These are phyloP conservation scores for Ceratoteleas bidentatus DNA, from an alignment of 1,140 invertebrate genomes.

Conservation along the genomic window DNA sequence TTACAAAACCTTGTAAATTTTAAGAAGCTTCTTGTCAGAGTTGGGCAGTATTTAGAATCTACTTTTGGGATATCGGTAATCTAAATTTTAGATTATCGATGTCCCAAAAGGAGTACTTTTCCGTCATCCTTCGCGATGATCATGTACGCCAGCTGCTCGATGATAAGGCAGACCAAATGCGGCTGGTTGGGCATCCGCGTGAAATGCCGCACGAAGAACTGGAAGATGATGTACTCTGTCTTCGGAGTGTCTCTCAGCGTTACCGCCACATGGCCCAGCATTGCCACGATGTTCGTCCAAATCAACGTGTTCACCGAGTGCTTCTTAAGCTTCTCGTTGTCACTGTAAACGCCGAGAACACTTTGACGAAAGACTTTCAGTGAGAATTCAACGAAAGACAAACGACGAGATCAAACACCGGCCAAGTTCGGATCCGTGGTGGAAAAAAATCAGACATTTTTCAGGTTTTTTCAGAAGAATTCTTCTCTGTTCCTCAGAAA, in stretches of 20 bases:
- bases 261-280: conserved; percentile 98
- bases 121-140: conserved; percentile 94
- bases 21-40: too few species aligned
- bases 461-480: too few species aligned
- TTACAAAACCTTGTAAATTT: too few species aligned
- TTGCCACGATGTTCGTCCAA: conserved; percentile 97
- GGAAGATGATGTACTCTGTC: conserved; percentile 96
- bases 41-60: too few species aligned
- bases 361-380: conserved; percentile 21
- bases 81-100: too few species aligned
- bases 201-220: conserved; percentile 98
- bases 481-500: too few species aligned
- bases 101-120: conserved; percentile 76
- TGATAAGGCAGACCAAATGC: conserved; percentile 94
- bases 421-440: not conserved
- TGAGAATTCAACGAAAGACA: not conserved
- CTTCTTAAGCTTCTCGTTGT: conserved; percentile 73
- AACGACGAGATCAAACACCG: too few species aligned
- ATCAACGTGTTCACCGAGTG: conserved; percentile 83
- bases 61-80: too few species aligned
- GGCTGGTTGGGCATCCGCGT: conserved; percentile 90
- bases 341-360: conserved; percentile 59
- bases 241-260: conserved; percentile 95
- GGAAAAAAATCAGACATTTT: too few species aligned
- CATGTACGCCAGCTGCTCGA: conserved; percentile 98